Evolutionary conservation across 1,140 invertebrate genomes (phyloP), one percentile per base, ranked within the genome.

Genomic region (Ooceraea biroi): DNA sequence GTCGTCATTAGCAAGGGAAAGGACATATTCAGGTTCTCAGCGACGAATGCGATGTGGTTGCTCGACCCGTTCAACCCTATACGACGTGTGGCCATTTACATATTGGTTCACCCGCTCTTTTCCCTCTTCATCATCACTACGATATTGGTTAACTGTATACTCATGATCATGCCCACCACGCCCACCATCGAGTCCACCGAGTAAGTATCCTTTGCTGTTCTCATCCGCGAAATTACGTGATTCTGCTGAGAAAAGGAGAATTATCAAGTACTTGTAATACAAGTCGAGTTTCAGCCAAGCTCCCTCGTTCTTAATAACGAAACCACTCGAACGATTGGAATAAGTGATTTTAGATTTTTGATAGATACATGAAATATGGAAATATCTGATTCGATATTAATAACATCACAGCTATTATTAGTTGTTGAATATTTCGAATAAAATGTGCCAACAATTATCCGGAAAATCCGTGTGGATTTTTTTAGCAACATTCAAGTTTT

Each of bases 11-110:
- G 98, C 96, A 99, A 97, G 96, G 98, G 98, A 95, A 99, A 98
- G 96, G 98, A 99, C 95, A 99, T 99, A 95, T 99, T 98, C 96
- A 97, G 98, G 95, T 99, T 99, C 96, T 99, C 98, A 95, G 98
- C 98, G 92, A 98, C 98, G 89, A 97, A 99, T 94, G 98, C 98
- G 94, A 95, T 99, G 94, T 99, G 97, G 96, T 96, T 99, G 93
- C 96, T 99, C 92, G 97, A 98, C 95, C 98, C 99, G 87, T 99
- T 99, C 96, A 99, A 99, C 96, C 98, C 98, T 88, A 97, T 99
- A 95, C 97, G 99, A 95, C 96, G 98, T 94, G 97, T 98, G 93
- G 98, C 98, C 92, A 98, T 99, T 95, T 99, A 98, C 95, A 98
- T 99, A 95, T 96, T 99, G 95, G 98, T 99, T 93, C 98, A 99